These are phyloP conservation scores for Pterostichus niger DNA, from an alignment of 2,888 invertebrate species.

Conservation along the genomic window DNA sequence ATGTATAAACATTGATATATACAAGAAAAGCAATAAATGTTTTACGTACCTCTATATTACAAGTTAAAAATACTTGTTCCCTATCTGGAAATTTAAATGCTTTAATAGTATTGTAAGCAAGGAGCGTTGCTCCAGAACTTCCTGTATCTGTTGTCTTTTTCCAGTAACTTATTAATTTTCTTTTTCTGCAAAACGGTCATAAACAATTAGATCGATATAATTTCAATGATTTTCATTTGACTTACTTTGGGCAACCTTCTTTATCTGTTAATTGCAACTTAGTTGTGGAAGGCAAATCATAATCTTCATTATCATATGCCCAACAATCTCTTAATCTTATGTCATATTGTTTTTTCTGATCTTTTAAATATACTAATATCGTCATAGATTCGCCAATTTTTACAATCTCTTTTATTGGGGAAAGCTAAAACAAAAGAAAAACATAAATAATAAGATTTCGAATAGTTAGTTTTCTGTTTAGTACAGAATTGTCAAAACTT, in stretches of 20 bases:
- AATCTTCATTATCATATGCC: constrained; percentile 84
- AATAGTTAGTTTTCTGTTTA: too few relatives aligned
- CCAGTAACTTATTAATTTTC: constrained; percentile 79
- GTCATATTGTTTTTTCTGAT: constrained; percentile 82
- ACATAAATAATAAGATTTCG: neutral
- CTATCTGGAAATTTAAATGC: constrained; percentile 88
- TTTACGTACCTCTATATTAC: constrained; percentile 84
- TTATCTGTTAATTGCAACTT: constrained; percentile 84
- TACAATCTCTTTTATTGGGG: constrained; percentile 82
- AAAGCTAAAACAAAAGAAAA: constrained; percentile 76
- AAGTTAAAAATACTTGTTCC: constrained; percentile 85
- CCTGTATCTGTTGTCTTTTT: constrained; percentile 81
- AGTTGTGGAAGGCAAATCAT: constrained; percentile 80
- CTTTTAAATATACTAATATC: constrained; percentile 85
- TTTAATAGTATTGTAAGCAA: constrained; percentile 84
- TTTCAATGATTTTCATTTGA: constrained; percentile 11
- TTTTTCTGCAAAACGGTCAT: constrained; percentile 47
- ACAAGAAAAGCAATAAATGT: too few relatives aligned
- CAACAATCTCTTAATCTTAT: constrained; percentile 86
- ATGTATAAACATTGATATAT: too few relatives aligned
- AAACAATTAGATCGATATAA: constrained; percentile 11
- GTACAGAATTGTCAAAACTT: neutral
- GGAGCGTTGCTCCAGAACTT: constrained; percentile 81
- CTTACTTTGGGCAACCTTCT: constrained; percentile 84
- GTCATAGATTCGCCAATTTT: constrained; percentile 86